A percentile compares a stretch with the other conserved stretches of the same genome.
Evolutionary conservation across 1,140 invertebrate species (phyloP).

Genomic region (Trialeurodes vaporariorum): DNA sequence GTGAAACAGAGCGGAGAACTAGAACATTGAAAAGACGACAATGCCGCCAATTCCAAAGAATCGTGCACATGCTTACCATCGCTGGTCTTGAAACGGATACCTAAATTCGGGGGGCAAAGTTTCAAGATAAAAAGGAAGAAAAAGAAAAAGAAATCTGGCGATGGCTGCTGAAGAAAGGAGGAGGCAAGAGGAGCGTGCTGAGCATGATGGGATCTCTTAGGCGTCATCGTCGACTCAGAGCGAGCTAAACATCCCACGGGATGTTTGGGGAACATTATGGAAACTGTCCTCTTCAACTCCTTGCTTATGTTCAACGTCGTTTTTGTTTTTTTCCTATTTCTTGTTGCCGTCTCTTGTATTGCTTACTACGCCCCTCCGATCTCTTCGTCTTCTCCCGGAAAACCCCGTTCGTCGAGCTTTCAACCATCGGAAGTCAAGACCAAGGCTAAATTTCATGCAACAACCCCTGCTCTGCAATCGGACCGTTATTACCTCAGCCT

Average conservation of each 20-base stretch:
- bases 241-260: conserved; percentile 11
- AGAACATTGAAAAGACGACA: too few relatives aligned
- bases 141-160: too few relatives aligned
- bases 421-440: conserved; percentile 34
- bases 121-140: too few relatives aligned
- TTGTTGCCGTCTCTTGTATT: conserved; percentile 64
- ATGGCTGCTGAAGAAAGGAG: too few relatives aligned
- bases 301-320: conserved; percentile 76
- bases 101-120: too few relatives aligned
- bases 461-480: conserved; percentile 25
- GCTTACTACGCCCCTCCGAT: conserved; percentile 56
- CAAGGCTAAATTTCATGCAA: conserved; percentile 24
- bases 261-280: conserved; percentile 39
- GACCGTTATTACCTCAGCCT: background rate
- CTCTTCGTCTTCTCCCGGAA: conserved; percentile 20
- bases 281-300: conserved; percentile 68
- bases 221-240: too few relatives aligned
- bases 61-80: too few relatives aligned
- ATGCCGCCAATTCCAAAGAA: too few relatives aligned
- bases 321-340: conserved; percentile 71
- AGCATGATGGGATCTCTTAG: conserved; percentile 3
- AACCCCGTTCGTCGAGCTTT: conserved; percentile 32
- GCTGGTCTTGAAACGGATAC: too few relatives aligned
- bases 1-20: too few relatives aligned
- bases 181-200: too few relatives aligned